A percentile compares a stretch with the other conserved stretches of the same genome.
phyloP scores from a whole-genome alignment of 1,140 invertebrate genomes.

The Scaptomyza montana region DNA sequence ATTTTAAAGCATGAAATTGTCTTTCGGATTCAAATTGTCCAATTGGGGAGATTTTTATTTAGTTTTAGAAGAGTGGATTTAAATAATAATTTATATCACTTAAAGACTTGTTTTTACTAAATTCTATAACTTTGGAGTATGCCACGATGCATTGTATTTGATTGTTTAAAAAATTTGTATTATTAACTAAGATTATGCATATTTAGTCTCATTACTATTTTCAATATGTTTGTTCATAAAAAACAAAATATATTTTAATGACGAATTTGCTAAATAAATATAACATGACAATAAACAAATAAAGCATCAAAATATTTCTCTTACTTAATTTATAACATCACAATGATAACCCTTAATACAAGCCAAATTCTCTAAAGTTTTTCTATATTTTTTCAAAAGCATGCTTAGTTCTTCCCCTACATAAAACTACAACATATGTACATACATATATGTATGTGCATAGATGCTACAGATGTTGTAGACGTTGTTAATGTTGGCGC shows the following conservation, averaged over 20 bases:
- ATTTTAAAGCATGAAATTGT: constrained; percentile 18
- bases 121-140: no score
- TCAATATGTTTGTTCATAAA: no score
- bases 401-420: not conserved
- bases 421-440: constrained; percentile 15
- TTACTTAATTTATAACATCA: not conserved
- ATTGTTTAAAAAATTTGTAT: no score
- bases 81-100: no score
- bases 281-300: constrained; percentile 42
- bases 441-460: not conserved
- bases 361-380: constrained; percentile 37
- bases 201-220: no score
- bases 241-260: not conserved
- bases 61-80: not conserved
- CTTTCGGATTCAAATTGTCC: constrained; percentile 43
- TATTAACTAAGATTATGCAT: no score
- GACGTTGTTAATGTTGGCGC: constrained; percentile 36
- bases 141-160: no score
- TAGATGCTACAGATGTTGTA: constrained; percentile 35
- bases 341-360: not conserved
- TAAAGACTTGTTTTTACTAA: no score
- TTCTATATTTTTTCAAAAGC: constrained; percentile 48
- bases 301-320: not conserved
- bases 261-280: constrained; percentile 15
- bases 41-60: constrained; percentile 22